Evolutionary conservation across 2,888 invertebrate species (phyloP), one percentile per base, ranked within the genome.

Genomic region (Drosophila monieri): DNA sequence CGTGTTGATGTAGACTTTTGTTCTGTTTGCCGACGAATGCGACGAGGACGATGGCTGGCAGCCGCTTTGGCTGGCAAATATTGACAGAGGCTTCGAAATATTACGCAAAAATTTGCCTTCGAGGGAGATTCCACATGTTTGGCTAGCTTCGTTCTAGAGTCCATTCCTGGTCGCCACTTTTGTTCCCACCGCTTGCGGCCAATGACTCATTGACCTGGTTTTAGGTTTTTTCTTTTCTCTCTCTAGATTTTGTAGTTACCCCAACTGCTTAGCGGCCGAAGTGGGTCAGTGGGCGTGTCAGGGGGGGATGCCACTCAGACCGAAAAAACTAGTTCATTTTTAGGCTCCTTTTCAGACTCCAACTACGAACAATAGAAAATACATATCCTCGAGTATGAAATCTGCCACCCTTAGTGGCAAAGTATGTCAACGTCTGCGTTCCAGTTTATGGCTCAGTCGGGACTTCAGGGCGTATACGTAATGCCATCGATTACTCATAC

Each of bases 171-270:
- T 21, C 12, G 23, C 1, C 48, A 5, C 6, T 32, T 35, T 48
- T 35, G 27, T 8, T 14, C 23, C n/a, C 43, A 9, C 27, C 27
- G 27, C 21, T 37, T 14, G 43, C 79, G 83, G 87, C 69, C 83
- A 87, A 78, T 87, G 83, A 87, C 83, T 83, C 85, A 83, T 83
- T 84, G 84, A 84, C 84, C 88, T 80, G 70, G 71, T 85, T 84
- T 84, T 67, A 57, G 55, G 61, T 39, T 48, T 27, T 35, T 32
- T 52, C 43, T 49, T 35, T 32, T 52, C 48, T 49, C 43, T 53
- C 47, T 51, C 55, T 70, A 54, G 61, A 48, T 48, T 43, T 47
- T 48, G 70, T 49, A 56, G 41, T 44, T 43, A 41, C n/a, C 48
- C 43, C 32, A 10, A 35, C 6, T 18, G 18, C 25, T 23, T 41